Percentiles rank a stretch among this genome's conserved stretches.
phyloP scores from a whole-genome alignment of 2,113 vertebrate genomes.

The Patagioenas fasciata region DNA sequence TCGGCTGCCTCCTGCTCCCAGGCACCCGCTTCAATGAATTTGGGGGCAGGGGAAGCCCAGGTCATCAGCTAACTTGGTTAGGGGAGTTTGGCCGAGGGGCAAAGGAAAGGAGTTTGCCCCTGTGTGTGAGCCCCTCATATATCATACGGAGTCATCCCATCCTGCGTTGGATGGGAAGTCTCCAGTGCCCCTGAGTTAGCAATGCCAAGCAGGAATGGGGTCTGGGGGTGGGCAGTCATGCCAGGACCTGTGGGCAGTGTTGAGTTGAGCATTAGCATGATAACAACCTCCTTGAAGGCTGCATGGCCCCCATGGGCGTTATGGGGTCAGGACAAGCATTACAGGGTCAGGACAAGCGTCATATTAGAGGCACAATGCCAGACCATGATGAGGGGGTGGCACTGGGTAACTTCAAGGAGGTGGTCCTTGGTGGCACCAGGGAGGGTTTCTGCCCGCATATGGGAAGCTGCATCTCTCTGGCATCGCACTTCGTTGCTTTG shows the following conservation, averaged over 20 bases:
- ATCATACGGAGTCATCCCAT: not conserved
- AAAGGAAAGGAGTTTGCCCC: not conserved
- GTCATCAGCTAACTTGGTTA: not conserved
- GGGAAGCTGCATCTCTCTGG: not conserved
- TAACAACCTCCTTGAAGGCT: not conserved
- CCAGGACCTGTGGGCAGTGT: not conserved
- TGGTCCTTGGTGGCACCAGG: not conserved
- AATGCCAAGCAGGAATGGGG: not conserved
- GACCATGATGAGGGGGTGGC: not conserved
- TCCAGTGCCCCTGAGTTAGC: rapidly evolving
- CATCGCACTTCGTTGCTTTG: rapidly evolving
- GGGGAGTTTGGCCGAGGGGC: not conserved
- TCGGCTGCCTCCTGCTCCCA: not conserved
- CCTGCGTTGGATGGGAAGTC: not conserved
- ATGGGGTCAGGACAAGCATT: not conserved
- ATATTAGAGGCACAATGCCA: rapidly evolving
- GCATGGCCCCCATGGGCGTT: rapidly evolving
- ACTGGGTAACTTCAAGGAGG: not conserved
- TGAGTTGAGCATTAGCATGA: not conserved
- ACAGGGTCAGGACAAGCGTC: rapidly evolving
- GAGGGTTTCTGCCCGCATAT: not conserved
- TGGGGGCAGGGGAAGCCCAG: not conserved
- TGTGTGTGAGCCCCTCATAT: not conserved
- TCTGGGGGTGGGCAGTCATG: not conserved
- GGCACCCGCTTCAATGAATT: not conserved